phyloP scores from a whole-genome alignment of 2,797 vertebrate species.

The Oophaga sylvatica region DNA sequence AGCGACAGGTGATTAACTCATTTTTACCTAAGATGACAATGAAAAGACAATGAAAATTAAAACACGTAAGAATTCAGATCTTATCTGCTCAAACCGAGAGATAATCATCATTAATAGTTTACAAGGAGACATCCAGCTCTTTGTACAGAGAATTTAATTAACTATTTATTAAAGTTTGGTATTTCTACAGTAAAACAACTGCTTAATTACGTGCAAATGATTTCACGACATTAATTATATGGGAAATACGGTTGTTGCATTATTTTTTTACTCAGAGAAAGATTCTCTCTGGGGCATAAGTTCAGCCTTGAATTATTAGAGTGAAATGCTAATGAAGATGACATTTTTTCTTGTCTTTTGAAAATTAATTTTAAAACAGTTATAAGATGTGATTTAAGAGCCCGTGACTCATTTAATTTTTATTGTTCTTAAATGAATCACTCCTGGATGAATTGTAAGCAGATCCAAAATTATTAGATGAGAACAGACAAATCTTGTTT shows the following conservation, averaged over 20 bases:
- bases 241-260: constrained; percentile 11
- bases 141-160: constrained; percentile 17
- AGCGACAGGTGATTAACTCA: constrained; percentile 9
- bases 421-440: constrained; percentile 74
- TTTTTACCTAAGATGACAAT: constrained; percentile 9
- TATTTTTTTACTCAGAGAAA: constrained; percentile 10
- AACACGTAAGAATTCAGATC: constrained; percentile 25
- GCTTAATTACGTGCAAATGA: constrained; percentile 12
- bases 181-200: neutral
- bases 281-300: neutral
- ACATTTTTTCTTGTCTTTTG: constrained; percentile 69
- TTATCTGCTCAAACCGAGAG: neutral
- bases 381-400: constrained; percentile 75
- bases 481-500: constrained; percentile 66
- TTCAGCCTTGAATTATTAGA: constrained; percentile 17
- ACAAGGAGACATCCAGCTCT: constrained; percentile 13
- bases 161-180: constrained; percentile 44
- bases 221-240: constrained; percentile 22
- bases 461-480: constrained; percentile 72
- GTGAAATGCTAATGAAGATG: constrained; percentile 73
- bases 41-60: constrained; percentile 10
- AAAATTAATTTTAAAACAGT: constrained; percentile 74
- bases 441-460: constrained; percentile 70
- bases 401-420: constrained; percentile 75
- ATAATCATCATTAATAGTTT: constrained; percentile 21